Base-by-base conservation (phyloP, 2,888 invertebrate genomes). In the Nemotelus pantherinus region DNA sequence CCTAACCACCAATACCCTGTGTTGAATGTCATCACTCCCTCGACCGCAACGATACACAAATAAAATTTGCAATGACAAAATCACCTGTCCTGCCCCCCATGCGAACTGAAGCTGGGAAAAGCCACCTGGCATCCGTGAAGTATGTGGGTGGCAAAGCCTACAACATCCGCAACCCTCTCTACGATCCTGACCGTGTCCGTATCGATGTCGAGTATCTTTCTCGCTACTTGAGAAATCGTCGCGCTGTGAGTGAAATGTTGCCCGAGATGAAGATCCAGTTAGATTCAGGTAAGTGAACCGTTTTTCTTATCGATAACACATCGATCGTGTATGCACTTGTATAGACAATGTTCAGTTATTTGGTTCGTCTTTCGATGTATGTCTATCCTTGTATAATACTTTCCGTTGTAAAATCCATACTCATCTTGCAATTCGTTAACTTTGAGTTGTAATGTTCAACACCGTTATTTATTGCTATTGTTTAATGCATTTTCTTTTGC, bases 161-260 rank as follows among this genome's bases (percentile, higher is more conserved):
- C 88, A 90, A 93, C 84, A 91, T 92, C 86, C 92, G 95, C 85
- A 90, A 92, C 84, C 92, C 93, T 80, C 91, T 93, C 81, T 89
- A 89, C 83, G 87, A 88, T 81, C 90, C 91, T 86, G 92, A 94
- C 84, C 93, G 93, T 88, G 91, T 95, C 87, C 92, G 92, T 87
- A 94, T 91, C 88, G 95, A 95, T 89, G 94, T 95, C 87, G 94
- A 94, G 86, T 92, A 94, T 84, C 90, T 95, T 85, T 95, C 95
- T 86, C 95, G 92, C 90, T 95, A 95, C 90, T 92, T 93, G 88
- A 93, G 93, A 89, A 93, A 93, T 88, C 90, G 93, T 83, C 90
- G 91, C 83, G 92, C 92, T 83, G 92, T 91, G 82, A 89, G 87
- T 84, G 85, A 85, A 86, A 85, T 85, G 88, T 87, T 87, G 41